These are phyloP conservation scores for Baronia brevicornis DNA, from an alignment of 2,888 invertebrate genomes.

Conservation along the genomic window DNA sequence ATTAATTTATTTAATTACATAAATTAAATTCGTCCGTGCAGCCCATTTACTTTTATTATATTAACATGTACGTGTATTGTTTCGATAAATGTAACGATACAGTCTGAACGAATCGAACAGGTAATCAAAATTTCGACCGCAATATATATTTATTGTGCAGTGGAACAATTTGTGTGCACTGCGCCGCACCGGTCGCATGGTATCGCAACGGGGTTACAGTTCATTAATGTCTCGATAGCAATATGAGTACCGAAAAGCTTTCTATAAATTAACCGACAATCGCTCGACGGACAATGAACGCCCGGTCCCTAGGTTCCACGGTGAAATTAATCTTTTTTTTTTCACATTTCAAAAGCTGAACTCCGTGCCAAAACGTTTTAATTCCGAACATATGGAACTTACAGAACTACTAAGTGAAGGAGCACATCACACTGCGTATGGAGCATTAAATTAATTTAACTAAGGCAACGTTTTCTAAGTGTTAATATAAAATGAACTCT, in stretches of 20 bases:
- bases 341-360: slow-evolving; percentile 48
- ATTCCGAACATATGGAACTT: slow-evolving; percentile 42
- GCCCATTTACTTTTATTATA: too few relatives aligned
- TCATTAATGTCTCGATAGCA: slow-evolving; percentile 59
- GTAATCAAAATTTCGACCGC: slow-evolving; percentile 43
- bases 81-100: slow-evolving; percentile 23
- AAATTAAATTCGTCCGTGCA: slow-evolving; percentile 12
- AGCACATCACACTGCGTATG: slow-evolving; percentile 34
- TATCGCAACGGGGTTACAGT: slow-evolving; percentile 36
- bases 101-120: slow-evolving; percentile 20
- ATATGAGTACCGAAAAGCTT: slow-evolving; percentile 44
- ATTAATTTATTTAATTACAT: slow-evolving; percentile 24
- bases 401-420: slow-evolving; percentile 28
- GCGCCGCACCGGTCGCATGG: slow-evolving; percentile 19
- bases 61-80: slow-evolving; percentile 15
- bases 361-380: slow-evolving; percentile 55
- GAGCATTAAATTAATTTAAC: slow-evolving; percentile 48
- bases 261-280: slow-evolving; percentile 51
- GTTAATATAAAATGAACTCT: too few relatives aligned
- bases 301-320: slow-evolving; percentile 33
- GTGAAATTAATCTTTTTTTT: slow-evolving; percentile 38
- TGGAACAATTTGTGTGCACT: slow-evolving; percentile 42
- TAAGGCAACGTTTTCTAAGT: too few relatives aligned
- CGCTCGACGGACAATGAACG: slow-evolving; percentile 47
- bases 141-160: slow-evolving; percentile 36